Evolutionary conservation across 1,140 invertebrate genomes (phyloP).

Genomic region (Trissolcus basalis): DNA sequence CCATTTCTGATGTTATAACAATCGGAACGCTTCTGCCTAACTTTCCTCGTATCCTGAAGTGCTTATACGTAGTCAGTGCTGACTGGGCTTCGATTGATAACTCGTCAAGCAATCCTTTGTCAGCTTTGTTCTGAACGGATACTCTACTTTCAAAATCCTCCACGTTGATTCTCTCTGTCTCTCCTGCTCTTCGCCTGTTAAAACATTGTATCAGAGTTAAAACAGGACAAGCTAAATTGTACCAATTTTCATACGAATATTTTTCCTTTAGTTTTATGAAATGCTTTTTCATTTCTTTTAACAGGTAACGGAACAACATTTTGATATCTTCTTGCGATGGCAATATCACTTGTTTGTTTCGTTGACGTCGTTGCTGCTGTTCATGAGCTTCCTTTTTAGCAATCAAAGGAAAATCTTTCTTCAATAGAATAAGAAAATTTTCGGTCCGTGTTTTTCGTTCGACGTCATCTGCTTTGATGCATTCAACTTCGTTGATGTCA

Average conservation of each 20-base stretch:
- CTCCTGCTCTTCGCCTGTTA: slow-evolving; percentile 35
- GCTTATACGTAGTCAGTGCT: slow-evolving; percentile 20
- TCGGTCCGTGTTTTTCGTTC: not conserved
- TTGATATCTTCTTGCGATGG: slow-evolving; percentile 20
- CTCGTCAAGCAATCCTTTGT: slow-evolving; percentile 2
- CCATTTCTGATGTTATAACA: slow-evolving; percentile 9
- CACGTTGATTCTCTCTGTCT: slow-evolving; percentile 23
- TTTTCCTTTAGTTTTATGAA: slow-evolving; percentile 5
- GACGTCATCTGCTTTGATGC: not conserved
- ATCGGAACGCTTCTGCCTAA: slow-evolving; percentile 25
- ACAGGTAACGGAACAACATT: slow-evolving; percentile 20
- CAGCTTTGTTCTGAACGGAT: not conserved
- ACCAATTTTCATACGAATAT: slow-evolving; percentile 13
- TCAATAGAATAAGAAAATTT: slow-evolving; percentile 9
- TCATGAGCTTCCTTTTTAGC: slow-evolving; percentile 17
- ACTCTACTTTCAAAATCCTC: slow-evolving; percentile 23
- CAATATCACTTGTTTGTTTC: slow-evolving; percentile 16
- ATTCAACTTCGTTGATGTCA: not conserved
- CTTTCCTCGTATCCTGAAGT: slow-evolving; percentile 29
- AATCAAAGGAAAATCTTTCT: not conserved
- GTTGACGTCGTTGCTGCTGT: slow-evolving; percentile 12
- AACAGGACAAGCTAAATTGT: slow-evolving; percentile 12
- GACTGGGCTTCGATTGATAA: not conserved
- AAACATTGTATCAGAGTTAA: slow-evolving; percentile 22
- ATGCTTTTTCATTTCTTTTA: not conserved